Evolutionary conservation across 1,140 invertebrate species (phyloP), one percentile per base, ranked within the genome.

Genomic region (Drosophila rhopaloa): DNA sequence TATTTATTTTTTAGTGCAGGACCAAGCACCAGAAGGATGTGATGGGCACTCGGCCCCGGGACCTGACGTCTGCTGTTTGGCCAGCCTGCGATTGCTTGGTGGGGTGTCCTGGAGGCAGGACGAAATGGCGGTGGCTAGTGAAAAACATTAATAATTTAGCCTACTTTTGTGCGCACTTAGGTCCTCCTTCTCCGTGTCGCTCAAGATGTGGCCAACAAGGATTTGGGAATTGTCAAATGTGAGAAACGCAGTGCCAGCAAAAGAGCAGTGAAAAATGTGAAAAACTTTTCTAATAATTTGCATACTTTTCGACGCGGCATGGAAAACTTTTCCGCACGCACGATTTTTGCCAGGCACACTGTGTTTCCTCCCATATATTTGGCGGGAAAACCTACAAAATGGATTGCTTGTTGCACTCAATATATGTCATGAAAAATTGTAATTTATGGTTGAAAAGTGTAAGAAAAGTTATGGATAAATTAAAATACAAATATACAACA

Each of bases 281-380:
- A 66, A 77, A 88, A 89, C 83, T 88, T 83, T 88, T 41, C 76
- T 89, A 83, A 88, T 88, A 88, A 88, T 88, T 88, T 88, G 80
- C 83, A 89, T 88, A 80, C 79, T 89, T 88, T 88, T 88, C 66
- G 72, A 81, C 76, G 80, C 79, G 51, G 8, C 40, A 50, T 40
- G 50, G 44, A 65, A 77, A 88, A 86, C 59, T 83, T 79, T 78
- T 46, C 32, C 16, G 29, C 73, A 84, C 81, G 81, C 77, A 85
- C 67, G 50, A 51, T 29, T 53, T 41, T 43, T 11, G 55, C 19
- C 46, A 14, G 1, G 53, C 35, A 80, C 58, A 38, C 41, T 56
- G 60, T 14, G 2, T 43, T 24, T 2, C 19, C 27, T 16, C 14
- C 55, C 47, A 57, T 32, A 19, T 32, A 16, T 50, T 58, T 19